Conservation (phyloP, 2,113 vertebrate species). For the Merops nubicus region DNA sequence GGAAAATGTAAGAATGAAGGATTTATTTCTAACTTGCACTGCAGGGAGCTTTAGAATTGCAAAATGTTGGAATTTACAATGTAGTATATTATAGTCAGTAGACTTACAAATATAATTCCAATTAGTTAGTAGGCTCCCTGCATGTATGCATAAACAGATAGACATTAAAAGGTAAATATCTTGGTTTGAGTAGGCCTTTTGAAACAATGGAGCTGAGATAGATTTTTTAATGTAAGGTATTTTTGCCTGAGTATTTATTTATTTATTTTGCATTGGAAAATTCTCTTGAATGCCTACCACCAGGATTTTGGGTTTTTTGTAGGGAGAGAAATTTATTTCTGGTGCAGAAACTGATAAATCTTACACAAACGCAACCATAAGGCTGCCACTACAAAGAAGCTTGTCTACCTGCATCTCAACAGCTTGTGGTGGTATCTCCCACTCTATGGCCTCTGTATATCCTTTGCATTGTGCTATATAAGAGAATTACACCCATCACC, state of each 20-base stretch:
- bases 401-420: background rate
- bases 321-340: background rate
- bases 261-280: slow-evolving; percentile 44
- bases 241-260: slow-evolving; percentile 57
- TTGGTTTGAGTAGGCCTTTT: background rate
- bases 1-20: background rate
- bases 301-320: background rate
- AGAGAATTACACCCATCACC: background rate
- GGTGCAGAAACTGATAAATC: background rate
- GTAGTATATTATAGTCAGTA: background rate
- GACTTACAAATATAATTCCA: background rate
- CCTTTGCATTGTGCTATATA: background rate
- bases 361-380: background rate
- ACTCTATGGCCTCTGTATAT: background rate
- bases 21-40: slow-evolving; percentile 27
- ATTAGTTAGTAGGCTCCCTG: background rate
- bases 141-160: background rate
- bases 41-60: background rate
- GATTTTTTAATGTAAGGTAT: background rate
- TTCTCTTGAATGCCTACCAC: background rate
- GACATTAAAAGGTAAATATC: background rate
- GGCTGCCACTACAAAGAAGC: background rate
- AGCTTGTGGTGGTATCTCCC: background rate
- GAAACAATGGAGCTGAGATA: background rate
- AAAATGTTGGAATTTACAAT: background rate